These are phyloP conservation scores for Elymnias hypermnestra DNA, from an alignment of 1,140 invertebrate species.

Conservation along the genomic window DNA sequence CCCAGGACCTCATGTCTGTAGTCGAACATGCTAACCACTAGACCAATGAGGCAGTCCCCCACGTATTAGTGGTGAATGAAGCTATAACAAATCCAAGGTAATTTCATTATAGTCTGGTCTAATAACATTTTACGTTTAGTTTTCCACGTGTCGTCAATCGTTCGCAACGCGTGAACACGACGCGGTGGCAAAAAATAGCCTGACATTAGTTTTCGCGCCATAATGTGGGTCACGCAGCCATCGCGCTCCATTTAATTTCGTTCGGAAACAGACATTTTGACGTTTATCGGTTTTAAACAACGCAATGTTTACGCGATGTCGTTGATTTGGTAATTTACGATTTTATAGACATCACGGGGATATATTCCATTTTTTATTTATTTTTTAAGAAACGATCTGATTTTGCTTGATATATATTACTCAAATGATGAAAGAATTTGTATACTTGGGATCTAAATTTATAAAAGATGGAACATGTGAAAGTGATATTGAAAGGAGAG, in stretches of 20 bases:
- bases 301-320: conserved; percentile 34
- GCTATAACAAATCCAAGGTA: conserved; percentile 29
- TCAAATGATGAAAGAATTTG: too few species aligned
- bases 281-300: conserved; percentile 24
- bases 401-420: too few species aligned
- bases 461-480: too few species aligned
- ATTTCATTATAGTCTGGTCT: conserved; percentile 25
- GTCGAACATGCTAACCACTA: too few species aligned
- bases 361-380: conserved; percentile 28
- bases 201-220: conserved; percentile 59
- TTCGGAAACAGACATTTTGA: conserved; percentile 31
- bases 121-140: conserved; percentile 31
- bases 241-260: conserved; percentile 34
- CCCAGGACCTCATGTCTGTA: too few species aligned
- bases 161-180: conserved; percentile 20
- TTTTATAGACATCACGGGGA: conserved; percentile 5
- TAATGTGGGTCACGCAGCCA: conserved; percentile 38
- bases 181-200: conserved; percentile 49
- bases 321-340: conserved; percentile 38
- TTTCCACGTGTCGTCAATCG: conserved; percentile 31
- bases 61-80: conserved; percentile 14
- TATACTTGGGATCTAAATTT: too few species aligned
- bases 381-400: background rate
- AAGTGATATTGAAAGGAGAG: too few species aligned
- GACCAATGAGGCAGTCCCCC: too few species aligned